phyloP scores from a whole-genome alignment of 2,888 invertebrate genomes.

The Gari tellinella region DNA sequence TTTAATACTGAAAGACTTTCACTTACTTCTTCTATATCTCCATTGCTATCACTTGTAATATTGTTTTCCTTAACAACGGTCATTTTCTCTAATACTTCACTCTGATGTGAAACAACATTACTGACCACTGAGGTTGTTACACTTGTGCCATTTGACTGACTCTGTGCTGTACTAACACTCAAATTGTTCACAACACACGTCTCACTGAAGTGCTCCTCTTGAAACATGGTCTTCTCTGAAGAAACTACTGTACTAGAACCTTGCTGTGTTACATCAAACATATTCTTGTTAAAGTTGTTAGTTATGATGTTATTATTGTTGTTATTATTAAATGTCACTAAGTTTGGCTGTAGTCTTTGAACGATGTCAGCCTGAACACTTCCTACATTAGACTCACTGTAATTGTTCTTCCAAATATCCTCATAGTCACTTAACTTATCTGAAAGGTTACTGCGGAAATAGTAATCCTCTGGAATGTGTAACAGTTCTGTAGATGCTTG shows the following conservation, averaged over 20 bases:
- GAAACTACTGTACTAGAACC: background rate
- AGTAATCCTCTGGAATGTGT: slow-evolving; percentile 83
- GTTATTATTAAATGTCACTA: slow-evolving; percentile 18
- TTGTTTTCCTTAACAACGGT: too few species aligned
- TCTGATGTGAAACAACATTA: too few species aligned
- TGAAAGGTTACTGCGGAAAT: slow-evolving; percentile 93
- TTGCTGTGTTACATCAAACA: slow-evolving; percentile 1
- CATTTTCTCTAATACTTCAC: too few species aligned
- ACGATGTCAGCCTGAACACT: slow-evolving; percentile 55
- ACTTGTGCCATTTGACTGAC: slow-evolving; percentile 18
- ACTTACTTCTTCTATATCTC: too few species aligned
- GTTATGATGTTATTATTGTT: slow-evolving; percentile 2
- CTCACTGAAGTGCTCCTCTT: slow-evolving; percentile 35
- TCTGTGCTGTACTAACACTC: slow-evolving; percentile 20
- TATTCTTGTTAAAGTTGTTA: too few species aligned
- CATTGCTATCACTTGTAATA: too few species aligned
- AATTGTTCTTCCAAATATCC: slow-evolving; percentile 90
- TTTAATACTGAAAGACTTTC: too few species aligned
- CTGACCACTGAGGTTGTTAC: background rate
- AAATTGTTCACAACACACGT: slow-evolving; percentile 34
- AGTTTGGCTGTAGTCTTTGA: slow-evolving; percentile 49
- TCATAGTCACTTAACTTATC: slow-evolving; percentile 98
- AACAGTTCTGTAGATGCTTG: slow-evolving; percentile 69
- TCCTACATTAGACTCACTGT: slow-evolving; percentile 45
- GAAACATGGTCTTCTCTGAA: too few species aligned